Evolutionary conservation across 2,888 invertebrate species (phyloP), one percentile per base, ranked within the genome.

Genomic region (Coelopa pilipes): DNA sequence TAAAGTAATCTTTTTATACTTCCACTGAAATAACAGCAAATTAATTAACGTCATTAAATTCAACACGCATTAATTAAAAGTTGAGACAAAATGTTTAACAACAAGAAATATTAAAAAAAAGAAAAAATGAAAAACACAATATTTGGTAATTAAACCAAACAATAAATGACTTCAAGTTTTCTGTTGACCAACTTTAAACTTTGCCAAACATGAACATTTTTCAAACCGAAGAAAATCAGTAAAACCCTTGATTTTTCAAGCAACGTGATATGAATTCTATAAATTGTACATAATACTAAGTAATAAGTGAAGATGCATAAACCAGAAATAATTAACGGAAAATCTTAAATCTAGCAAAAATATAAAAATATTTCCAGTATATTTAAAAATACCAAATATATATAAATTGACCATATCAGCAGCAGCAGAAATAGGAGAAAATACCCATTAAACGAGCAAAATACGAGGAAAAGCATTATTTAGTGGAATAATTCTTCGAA

Each of bases 1-100:
- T 34, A 62, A 62, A 60, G 24, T 12, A 59, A 72, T 34, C 55
- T 62, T 74, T 74, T 74, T 74, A 74, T 74, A 74, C 74, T 73
- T 70, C 73, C 69, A 65, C 12, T 65, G 46, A 71, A 71, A 21
- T 34, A 67, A 53, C 2, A 34, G 2, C 2, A 34, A 55, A 55
- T 60, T 55, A 45, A 57, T n/a, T 45, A 45, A 69, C 4, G 15
- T 55, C 55, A 69, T 49, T 57, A 55, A n/a, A 15, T 45, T 34
- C 34, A 34, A 34, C 7, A 34, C 34, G 7, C 34, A 34, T 34
- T 4, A 24, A n/a, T 59, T 59, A 17, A 59, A 19, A 59, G n/a
- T 17, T 49, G 50, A n/a, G 1, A 63, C 55, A 15, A 62, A 62
- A 34, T 3, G 11, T 62, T 0, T 21, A 60, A 21, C 34, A 62